phyloP scores from a whole-genome alignment of 1,140 invertebrate species.

The Limonius californicus region DNA sequence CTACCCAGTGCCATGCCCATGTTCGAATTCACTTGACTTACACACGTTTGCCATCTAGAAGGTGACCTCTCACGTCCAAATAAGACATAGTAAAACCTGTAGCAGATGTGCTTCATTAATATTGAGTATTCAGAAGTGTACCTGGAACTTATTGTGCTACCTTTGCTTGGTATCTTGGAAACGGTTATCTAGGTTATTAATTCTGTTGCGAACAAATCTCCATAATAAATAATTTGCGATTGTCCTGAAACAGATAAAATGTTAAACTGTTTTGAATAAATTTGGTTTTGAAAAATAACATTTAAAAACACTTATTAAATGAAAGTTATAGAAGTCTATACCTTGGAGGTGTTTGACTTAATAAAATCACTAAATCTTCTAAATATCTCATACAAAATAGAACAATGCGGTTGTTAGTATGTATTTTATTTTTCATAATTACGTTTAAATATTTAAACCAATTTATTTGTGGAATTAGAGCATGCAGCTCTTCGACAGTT shows the following conservation, averaged over 20 bases:
- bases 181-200: constrained; percentile 79
- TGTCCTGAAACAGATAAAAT: constrained; percentile 40
- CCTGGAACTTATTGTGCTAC: too few species aligned
- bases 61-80: constrained; percentile 72
- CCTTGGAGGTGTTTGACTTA: constrained; percentile 45
- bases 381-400: constrained; percentile 70
- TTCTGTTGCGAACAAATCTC: constrained; percentile 81
- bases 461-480: constrained; percentile 69
- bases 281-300: too few species aligned
- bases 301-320: too few species aligned
- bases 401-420: constrained; percentile 63
- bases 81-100: constrained; percentile 64
- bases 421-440: constrained; percentile 59
- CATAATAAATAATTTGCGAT: constrained; percentile 79
- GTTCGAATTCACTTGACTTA: constrained; percentile 75
- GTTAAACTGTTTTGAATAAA: too few species aligned
- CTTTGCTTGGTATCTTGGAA: constrained; percentile 68
- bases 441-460: constrained; percentile 74
- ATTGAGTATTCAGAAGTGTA: too few species aligned
- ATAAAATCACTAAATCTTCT: constrained; percentile 49
- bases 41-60: constrained; percentile 78
- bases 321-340: too few species aligned
- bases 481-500: constrained; percentile 65
- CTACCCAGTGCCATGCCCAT: constrained; percentile 82
- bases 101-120: too few species aligned